Percentiles rank a stretch among this genome's conserved stretches.
Evolutionary conservation across 2,888 invertebrate species (phyloP).

Genomic region (Melieria picta): DNA sequence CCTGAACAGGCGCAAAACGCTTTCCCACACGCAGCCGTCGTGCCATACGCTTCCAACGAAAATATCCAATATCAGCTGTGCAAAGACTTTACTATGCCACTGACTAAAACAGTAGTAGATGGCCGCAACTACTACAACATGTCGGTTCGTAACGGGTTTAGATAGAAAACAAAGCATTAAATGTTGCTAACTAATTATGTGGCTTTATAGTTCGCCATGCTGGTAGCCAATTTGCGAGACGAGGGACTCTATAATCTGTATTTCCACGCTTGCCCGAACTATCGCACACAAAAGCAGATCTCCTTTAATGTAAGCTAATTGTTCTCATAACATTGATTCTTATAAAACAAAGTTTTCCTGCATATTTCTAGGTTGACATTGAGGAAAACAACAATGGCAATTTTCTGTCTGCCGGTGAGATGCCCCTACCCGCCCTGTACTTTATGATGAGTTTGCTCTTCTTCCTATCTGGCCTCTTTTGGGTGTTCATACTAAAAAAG

Average conservation of each 20-base stretch:
- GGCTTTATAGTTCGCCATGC: conserved; percentile 76
- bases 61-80: conserved; percentile 60
- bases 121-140: conserved; percentile 65
- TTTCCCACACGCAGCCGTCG: conserved; percentile 24
- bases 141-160: conserved; percentile 47
- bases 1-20: conserved; percentile 11
- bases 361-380: conserved; percentile 78
- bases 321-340: background rate
- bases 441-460: conserved; percentile 92
- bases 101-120: conserved; percentile 68
- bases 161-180: background rate
- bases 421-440: conserved; percentile 93
- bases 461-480: conserved; percentile 88
- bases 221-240: conserved; percentile 78
- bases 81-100: conserved; percentile 69
- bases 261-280: conserved; percentile 92
- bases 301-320: conserved; percentile 68
- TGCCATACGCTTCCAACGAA: conserved; percentile 33
- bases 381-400: conserved; percentile 87
- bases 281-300: conserved; percentile 66
- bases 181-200: background rate
- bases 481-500: conserved; percentile 87
- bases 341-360: background rate
- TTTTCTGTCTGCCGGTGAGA: conserved; percentile 94
- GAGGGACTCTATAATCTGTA: conserved; percentile 95